Conservation (phyloP, 1,140 invertebrate genomes). For the Tenebrio molitor region DNA sequence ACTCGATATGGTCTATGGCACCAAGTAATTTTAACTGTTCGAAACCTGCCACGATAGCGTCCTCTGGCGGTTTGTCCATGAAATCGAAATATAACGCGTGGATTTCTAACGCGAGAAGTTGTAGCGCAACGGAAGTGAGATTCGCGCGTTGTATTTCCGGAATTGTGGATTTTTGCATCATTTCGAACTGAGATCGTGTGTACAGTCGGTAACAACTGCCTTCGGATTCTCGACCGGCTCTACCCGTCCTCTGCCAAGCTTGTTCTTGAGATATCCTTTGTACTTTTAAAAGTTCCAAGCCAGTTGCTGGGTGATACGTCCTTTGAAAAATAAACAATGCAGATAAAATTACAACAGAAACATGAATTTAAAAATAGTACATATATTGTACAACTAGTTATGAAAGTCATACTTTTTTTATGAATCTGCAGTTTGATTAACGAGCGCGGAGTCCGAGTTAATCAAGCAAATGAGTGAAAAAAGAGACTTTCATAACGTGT, state of each 20-base stretch:
- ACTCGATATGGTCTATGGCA: conserved; percentile 73
- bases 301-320: conserved; percentile 84
- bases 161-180: conserved; percentile 77
- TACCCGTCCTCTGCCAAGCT: conserved; percentile 90
- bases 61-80: conserved; percentile 86
- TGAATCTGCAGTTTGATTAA: too few relatives aligned
- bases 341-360: too few relatives aligned
- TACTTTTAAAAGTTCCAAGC: conserved; percentile 88
- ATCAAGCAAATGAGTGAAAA: too few relatives aligned
- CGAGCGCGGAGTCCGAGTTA: too few relatives aligned
- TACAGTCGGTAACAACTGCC: conserved; percentile 90
- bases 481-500: too few relatives aligned
- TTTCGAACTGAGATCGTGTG: conserved; percentile 76
- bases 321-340: conserved; percentile 65
- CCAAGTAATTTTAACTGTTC: conserved; percentile 81
- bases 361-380: too few relatives aligned
- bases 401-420: too few relatives aligned
- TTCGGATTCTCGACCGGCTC: conserved; percentile 88
- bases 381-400: too few relatives aligned
- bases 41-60: conserved; percentile 78
- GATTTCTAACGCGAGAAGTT: conserved; percentile 88
- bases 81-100: conserved; percentile 90
- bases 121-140: conserved; percentile 69
- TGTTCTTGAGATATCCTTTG: conserved; percentile 91
- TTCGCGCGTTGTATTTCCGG: conserved; percentile 87